Evolutionary conservation across 2,888 invertebrate genomes (phyloP), one percentile per base, ranked within the genome.

Genomic region (Cheilosia impressa): DNA sequence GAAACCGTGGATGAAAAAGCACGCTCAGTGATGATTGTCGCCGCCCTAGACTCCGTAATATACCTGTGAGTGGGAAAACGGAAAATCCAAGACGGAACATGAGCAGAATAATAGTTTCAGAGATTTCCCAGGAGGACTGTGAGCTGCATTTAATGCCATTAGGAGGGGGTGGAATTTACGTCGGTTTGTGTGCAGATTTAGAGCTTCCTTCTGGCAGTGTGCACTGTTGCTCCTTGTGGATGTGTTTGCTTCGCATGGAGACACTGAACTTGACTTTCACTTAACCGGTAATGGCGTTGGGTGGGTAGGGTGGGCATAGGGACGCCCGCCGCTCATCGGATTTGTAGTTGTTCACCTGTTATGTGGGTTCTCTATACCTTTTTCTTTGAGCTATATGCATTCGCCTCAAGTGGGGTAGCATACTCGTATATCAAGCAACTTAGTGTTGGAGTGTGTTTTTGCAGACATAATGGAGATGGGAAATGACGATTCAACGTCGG

Each of bases 241-340:
- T 34, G 50, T 38, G 13, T 41, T 71, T 19, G 53, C 57, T 57
- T 73, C 62, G 69, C 50, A 71, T 53, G 68, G 55, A 85, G 85
- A 85, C 85, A 81, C 76, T 85, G 85, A 85, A 85, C 85, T 85
- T 85, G 85, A 85, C 85, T 85, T 85, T 85, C 85, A 85, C 81
- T 85, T 71, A 76, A 77, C 63, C 66, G 53, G 24, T 71, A 75
- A 68, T 80, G 57, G 52, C 2, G 68, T 34, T 19, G 66, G 66
- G 22, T 13, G 27, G 47, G 17, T 63, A 38, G 50, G 27, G 27
- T 27, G 27, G 27, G 27, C 7, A 6, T 6, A 45, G 17, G 17
- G 19, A 10, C 19, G 19, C 47, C 19, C 47, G 22, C 19, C 10
- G 50, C 6, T 27, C 27, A 2, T 15, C 53, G 55, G 43, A 55